Evolutionary conservation across 2,113 vertebrate genomes (phyloP).

Genomic region (Emydocephalus ijimae): DNA sequence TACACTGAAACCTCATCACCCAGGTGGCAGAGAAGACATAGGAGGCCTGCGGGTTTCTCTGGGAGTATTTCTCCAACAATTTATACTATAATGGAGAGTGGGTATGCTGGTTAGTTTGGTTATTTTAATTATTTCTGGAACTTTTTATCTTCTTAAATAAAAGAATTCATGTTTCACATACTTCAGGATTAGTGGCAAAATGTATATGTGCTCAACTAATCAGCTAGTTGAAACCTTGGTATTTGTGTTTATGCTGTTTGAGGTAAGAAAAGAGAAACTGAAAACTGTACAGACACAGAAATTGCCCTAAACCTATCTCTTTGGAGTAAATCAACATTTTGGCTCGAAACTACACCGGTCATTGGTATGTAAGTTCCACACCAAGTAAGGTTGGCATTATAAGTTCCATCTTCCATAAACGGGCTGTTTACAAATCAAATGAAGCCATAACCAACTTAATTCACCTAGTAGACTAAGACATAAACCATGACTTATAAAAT

Average conservation of each 20-base stretch:
- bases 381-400: background rate
- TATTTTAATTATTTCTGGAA: background rate
- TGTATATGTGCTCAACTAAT: background rate
- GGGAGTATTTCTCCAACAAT: background rate
- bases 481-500: background rate
- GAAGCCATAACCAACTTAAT: background rate
- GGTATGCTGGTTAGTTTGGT: background rate
- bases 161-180: background rate
- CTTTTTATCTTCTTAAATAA: background rate
- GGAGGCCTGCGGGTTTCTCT: background rate
- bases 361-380: too few relatives aligned
- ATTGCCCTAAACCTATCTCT: background rate
- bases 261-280: background rate
- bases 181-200: background rate
- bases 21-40: background rate
- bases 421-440: background rate
- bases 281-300: background rate
- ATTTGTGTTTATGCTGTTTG: background rate
- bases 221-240: background rate
- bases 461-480: background rate
- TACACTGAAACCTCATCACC: background rate
- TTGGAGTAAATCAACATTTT: background rate
- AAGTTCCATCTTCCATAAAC: background rate
- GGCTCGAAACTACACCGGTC: background rate
- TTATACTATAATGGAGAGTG: background rate